Evolutionary conservation across 35 echinoderm and acorn worm species (phyloP), one percentile per base, ranked within the genome.

Genomic region (Ptychodera flava): DNA sequence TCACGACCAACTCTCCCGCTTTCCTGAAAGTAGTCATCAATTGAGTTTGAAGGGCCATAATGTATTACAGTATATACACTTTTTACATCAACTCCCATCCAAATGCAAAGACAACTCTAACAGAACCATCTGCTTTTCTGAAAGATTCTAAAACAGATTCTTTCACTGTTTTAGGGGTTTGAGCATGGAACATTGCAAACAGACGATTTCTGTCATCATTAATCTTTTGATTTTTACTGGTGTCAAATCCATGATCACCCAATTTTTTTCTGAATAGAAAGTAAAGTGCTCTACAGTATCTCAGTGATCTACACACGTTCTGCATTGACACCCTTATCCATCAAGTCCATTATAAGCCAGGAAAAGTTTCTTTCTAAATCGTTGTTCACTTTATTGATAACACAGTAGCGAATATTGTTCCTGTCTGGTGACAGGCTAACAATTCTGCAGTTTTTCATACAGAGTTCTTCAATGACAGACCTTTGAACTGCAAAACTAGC

Each of bases 261-360:
- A 64, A 64, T 64, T 22, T 64, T 64, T 64, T 64, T 64, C 45
- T 35, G 34, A 85, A 38, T n/a, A 38, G 28, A 30, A 37, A 32
- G 35, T 85, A 85, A 30, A 85, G 34, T 37, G 35, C 83, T 38
- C 83, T 36, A 36, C 83, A 85, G 1, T 85, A 37, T 53, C 83
- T 36, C 0, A 36, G 34, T 0, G 83, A 85, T 37, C 83, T 15
- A 53, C 83, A 85, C 35, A 16, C 83, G 1, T 1, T 85, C 83
- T n/a, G 37, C 38, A 6, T 34, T 1, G 28, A 35, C 35, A 37
- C 30, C 38, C 31, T 85, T 37, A 16, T 85, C 31, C 83, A 30
- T 38, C 27, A 85, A 31, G 34, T 85, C 32, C 22, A 0, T 31
- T 0, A 85, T 31, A 0, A 64, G 22, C 45, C 45, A 64, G 45